These are phyloP conservation scores for Anthoscopus minutus DNA, from an alignment of 2,113 vertebrate genomes.

Conservation along the genomic window DNA sequence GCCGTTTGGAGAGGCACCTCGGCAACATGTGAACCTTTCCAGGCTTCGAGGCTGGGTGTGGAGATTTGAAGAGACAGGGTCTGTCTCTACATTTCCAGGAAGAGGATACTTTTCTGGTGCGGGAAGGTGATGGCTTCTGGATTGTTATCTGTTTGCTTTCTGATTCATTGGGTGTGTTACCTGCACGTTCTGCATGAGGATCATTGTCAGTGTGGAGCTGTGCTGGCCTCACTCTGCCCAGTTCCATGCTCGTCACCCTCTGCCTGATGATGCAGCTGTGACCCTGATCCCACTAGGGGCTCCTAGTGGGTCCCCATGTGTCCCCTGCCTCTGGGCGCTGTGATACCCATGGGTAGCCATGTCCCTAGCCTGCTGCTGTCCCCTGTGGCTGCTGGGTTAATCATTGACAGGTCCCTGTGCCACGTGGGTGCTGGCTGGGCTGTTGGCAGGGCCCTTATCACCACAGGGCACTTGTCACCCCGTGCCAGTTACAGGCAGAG, in stretches of 20 bases:
- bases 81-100: neutral
- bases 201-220: rapidly evolving
- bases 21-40: neutral
- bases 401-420: neutral
- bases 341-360: rapidly evolving
- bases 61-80: neutral
- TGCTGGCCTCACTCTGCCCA: neutral
- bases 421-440: neutral
- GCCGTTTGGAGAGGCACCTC: constrained; percentile 18
- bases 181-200: rapidly evolving
- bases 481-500: neutral
- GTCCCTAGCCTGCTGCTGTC: neutral
- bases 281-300: rapidly evolving
- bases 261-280: neutral
- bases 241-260: rapidly evolving
- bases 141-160: neutral
- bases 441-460: constrained; percentile 22
- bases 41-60: neutral
- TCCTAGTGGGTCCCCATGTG: rapidly evolving
- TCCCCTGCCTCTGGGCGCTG: neutral
- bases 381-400: neutral
- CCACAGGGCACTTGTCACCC: neutral
- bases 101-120: neutral
- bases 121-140: neutral
- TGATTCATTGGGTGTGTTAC: rapidly evolving